These are phyloP conservation scores for Bolborhynchus lineola DNA, from an alignment of 2,113 vertebrate species.

Conservation along the genomic window DNA sequence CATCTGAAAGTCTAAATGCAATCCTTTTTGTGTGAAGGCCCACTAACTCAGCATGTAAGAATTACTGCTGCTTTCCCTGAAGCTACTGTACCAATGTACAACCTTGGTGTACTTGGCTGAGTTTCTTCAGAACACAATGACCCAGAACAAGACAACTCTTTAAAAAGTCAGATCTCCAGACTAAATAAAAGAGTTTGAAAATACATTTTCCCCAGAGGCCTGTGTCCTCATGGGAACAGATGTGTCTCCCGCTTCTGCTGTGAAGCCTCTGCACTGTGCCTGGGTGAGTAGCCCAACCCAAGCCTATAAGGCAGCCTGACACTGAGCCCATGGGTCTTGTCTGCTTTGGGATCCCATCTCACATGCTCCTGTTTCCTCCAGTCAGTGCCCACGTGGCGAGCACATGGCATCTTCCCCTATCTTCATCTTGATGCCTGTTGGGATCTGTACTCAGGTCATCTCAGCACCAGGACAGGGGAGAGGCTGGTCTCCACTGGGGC, in stretches of 20 bases:
- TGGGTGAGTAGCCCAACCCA: background rate
- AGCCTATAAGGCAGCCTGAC: background rate
- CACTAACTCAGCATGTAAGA: background rate
- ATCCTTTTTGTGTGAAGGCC: background rate
- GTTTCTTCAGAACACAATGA: background rate
- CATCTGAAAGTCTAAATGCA: background rate
- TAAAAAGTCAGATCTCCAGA: background rate
- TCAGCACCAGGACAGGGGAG: background rate
- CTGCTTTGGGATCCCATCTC: background rate
- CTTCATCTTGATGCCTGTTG: rapidly evolving
- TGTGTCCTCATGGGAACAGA: rapidly evolving
- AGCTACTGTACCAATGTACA: rapidly evolving
- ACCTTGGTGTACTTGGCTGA: too few relatives aligned
- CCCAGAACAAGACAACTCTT: background rate
- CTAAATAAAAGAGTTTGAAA: background rate
- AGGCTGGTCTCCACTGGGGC: background rate
- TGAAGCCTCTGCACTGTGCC: rapidly evolving
- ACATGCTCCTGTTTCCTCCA: background rate
- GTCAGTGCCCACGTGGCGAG: rapidly evolving
- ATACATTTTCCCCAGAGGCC: background rate
- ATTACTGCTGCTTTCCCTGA: background rate
- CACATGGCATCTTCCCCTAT: background rate
- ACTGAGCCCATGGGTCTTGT: rapidly evolving
- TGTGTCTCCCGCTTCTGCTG: background rate
- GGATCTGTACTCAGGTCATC: background rate